phyloP scores from a whole-genome alignment of 2,888 invertebrate genomes.

The Ichneumon xanthorius region DNA sequence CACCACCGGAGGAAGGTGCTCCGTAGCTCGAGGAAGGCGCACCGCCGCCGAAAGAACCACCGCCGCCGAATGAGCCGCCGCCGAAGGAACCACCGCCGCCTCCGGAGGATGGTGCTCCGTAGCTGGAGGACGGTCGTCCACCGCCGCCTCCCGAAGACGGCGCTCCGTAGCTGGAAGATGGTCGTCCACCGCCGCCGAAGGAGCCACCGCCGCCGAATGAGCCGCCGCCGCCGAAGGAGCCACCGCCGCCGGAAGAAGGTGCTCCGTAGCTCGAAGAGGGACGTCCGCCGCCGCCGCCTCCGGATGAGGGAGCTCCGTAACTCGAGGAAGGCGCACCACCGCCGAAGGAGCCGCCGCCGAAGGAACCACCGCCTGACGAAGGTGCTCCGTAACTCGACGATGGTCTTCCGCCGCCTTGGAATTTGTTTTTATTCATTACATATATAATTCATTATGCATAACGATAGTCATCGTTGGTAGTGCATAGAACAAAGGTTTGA shows the following conservation, averaged over 20 bases:
- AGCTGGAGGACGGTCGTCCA: constrained; percentile 84
- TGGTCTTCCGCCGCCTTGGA: constrained; percentile 68
- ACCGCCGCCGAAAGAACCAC: constrained; percentile 77
- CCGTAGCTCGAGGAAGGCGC: constrained; percentile 82
- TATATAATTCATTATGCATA: too few species aligned
- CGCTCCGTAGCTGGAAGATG: constrained; percentile 77
- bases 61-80: constrained; percentile 44
- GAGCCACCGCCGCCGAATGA: constrained; percentile 66
- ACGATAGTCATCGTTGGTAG: too few species aligned
- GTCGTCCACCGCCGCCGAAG: constrained; percentile 63
- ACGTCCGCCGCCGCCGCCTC: constrained; percentile 61
- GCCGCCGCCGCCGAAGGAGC: too few species aligned
- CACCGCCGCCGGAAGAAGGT: constrained; percentile 72
- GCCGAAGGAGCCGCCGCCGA: background rate
- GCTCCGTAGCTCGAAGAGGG: constrained; percentile 84
- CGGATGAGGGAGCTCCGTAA: constrained; percentile 75
- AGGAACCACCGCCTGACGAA: constrained; percentile 65
- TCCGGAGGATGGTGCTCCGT: constrained; percentile 80
- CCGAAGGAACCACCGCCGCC: constrained; percentile 69
- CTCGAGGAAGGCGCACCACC: constrained; percentile 67
- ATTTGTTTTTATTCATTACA: background rate
- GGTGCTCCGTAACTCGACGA: constrained; percentile 69
- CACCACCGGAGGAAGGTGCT: constrained; percentile 78
- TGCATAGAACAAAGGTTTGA: background rate
- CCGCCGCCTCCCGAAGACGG: constrained; percentile 72